These are phyloP conservation scores for Malurus splendens DNA, from an alignment of 2,797 vertebrate genomes.

Conservation along the genomic window DNA sequence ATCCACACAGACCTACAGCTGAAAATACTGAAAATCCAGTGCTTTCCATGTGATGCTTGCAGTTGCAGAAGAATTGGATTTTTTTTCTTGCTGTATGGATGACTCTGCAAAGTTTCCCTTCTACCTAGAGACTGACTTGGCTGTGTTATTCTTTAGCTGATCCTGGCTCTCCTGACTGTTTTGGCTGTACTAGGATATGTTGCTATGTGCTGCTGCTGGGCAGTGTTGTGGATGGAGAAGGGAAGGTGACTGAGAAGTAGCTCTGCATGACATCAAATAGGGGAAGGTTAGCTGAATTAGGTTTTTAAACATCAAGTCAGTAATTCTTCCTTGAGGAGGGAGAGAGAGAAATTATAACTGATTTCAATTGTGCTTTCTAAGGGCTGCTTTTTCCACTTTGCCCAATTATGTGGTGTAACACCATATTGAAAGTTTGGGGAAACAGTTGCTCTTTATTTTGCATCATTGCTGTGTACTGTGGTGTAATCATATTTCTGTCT, in stretches of 20 bases:
- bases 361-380: not conserved
- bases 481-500: not conserved
- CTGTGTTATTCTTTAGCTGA: not conserved
- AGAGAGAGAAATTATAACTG: not conserved
- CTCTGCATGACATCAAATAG: accelerated
- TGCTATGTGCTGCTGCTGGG: not conserved
- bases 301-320: not conserved
- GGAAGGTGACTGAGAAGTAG: not conserved
- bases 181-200: not conserved
- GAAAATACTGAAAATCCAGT: not conserved
- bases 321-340: not conserved
- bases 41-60: not conserved
- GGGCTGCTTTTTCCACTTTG: not conserved
- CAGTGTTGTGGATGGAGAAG: not conserved
- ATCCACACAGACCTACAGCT: not conserved
- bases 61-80: not conserved
- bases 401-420: not conserved
- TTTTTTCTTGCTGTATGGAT: accelerated
- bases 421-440: not conserved
- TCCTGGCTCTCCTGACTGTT: not conserved
- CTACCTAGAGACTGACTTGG: not conserved
- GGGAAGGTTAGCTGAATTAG: not conserved
- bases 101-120: not conserved
- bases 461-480: not conserved
- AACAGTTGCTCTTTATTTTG: not conserved